A percentile compares a stretch with the other conserved stretches of the same genome.
These are phyloP conservation scores for Nomada ferruginata DNA, from an alignment of 2,888 invertebrate species.

Conservation along the genomic window DNA sequence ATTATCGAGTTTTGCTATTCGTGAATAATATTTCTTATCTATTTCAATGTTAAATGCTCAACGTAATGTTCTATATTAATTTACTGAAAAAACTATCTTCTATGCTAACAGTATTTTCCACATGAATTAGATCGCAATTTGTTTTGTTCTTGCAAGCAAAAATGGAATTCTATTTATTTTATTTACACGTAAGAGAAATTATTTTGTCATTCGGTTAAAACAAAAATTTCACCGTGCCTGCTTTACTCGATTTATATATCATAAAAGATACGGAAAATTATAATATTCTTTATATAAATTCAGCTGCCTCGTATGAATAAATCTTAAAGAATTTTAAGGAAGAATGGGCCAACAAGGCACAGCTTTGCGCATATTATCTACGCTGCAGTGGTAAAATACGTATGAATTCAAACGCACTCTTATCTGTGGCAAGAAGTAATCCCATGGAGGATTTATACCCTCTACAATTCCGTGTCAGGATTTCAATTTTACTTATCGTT, in stretches of 20 bases:
- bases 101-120: no score
- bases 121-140: background rate
- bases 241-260: background rate
- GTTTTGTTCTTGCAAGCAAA: background rate
- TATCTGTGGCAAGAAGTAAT: slow-evolving; percentile 29
- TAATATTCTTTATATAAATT: background rate
- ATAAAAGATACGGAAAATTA: background rate
- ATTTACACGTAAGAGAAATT: no score
- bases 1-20: no score
- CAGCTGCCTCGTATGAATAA: background rate
- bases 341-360: background rate
- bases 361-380: slow-evolving; percentile 10
- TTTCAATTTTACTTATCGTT: slow-evolving; percentile 22
- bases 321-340: slow-evolving; percentile 9
- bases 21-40: no score
- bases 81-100: background rate
- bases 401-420: slow-evolving; percentile 20
- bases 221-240: no score
- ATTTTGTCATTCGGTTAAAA: no score
- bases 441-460: slow-evolving; percentile 21
- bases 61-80: background rate
- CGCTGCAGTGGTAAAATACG: slow-evolving; percentile 11
- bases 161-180: no score
- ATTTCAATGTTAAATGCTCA: background rate
- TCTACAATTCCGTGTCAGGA: slow-evolving; percentile 7